phyloP scores from a whole-genome alignment of 2,797 vertebrate species.

The Coendou prehensilis region DNA sequence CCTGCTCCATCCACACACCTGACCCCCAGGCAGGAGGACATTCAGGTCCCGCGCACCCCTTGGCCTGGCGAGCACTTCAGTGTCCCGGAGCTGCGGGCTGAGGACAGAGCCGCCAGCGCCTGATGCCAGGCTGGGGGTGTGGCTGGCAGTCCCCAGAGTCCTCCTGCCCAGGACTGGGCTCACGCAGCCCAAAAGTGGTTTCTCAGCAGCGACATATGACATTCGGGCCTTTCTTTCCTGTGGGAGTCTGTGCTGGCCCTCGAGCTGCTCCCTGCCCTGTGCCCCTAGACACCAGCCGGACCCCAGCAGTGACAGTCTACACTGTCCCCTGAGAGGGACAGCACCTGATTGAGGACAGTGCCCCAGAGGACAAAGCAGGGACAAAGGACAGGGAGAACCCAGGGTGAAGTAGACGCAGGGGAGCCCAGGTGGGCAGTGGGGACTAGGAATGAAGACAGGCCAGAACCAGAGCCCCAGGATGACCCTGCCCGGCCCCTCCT shows the following conservation, averaged over 20 bases:
- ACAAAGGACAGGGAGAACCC: not conserved
- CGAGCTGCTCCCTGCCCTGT: not conserved
- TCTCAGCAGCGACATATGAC: not conserved
- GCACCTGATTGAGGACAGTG: not conserved
- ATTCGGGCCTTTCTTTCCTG: not conserved
- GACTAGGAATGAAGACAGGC: not conserved
- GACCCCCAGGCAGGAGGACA: not conserved
- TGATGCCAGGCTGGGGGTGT: accelerated
- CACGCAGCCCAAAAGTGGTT: no score
- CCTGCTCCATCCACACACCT: not conserved
- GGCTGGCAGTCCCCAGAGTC: no score
- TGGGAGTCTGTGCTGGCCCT: not conserved
- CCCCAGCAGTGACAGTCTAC: not conserved
- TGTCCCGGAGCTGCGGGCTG: not conserved
- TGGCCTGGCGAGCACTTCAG: not conserved
- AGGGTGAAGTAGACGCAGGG: not conserved
- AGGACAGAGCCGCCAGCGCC: not conserved
- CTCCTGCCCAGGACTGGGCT: not conserved
- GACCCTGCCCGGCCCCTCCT: not conserved
- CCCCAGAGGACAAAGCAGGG: not conserved
- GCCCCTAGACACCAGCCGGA: not conserved
- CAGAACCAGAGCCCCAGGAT: not conserved
- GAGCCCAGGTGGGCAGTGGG: not conserved
- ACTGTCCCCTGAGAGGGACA: not conserved
- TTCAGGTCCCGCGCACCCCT: not conserved